Evolutionary conservation across 2,113 vertebrate genomes (phyloP).

Genomic region (Spermophilus dauricus): DNA sequence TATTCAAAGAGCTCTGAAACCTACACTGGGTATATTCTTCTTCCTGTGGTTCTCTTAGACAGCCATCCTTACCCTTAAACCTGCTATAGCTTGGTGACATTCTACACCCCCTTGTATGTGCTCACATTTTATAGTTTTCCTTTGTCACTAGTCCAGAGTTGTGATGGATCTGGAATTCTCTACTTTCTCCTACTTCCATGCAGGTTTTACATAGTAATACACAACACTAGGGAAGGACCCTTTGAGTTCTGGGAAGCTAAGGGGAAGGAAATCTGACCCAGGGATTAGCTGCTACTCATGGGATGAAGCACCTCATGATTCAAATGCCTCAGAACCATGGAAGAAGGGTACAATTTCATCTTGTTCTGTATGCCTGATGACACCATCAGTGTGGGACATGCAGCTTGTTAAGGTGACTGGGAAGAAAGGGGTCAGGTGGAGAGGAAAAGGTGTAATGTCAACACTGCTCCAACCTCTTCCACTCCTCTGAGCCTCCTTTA

Average conservation of each 20-base stretch:
- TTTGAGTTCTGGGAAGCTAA: background rate
- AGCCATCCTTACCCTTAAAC: background rate
- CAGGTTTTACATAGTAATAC: background rate
- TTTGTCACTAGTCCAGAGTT: background rate
- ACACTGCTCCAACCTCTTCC: background rate
- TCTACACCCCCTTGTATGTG: background rate
- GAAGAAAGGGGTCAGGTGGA: background rate
- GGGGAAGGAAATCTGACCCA: background rate
- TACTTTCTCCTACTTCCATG: background rate
- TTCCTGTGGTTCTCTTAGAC: background rate
- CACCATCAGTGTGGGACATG: background rate
- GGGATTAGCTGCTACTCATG: background rate
- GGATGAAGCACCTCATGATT: background rate
- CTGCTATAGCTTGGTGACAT: background rate
- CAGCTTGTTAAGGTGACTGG: background rate
- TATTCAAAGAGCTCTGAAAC: background rate
- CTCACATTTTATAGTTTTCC: background rate
- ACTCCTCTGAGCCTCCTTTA: background rate
- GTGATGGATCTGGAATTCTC: background rate
- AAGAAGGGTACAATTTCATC: background rate
- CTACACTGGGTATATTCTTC: background rate
- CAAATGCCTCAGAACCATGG: background rate
- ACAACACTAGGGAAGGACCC: background rate
- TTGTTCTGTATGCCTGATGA: background rate
- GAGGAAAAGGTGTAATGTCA: background rate